phyloP scores from a whole-genome alignment of 2,888 invertebrate species.

The Cantharis lateralis region DNA sequence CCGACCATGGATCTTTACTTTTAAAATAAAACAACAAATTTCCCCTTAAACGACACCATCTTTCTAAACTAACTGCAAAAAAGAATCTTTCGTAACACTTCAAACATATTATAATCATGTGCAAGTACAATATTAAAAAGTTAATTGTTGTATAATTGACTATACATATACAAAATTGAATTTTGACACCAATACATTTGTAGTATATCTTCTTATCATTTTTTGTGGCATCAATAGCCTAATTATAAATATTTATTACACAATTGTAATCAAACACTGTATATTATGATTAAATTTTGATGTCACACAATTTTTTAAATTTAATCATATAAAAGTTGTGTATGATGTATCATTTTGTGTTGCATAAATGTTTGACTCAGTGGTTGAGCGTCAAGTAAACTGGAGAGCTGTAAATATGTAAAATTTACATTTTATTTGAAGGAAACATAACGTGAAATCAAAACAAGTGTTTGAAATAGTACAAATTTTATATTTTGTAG shows the following conservation, averaged over 20 bases:
- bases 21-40: conserved; percentile 94
- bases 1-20: conserved; percentile 84
- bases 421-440: neutral
- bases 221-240: neutral
- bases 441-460: neutral
- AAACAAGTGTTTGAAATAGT: no score
- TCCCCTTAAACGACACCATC: conserved; percentile 91
- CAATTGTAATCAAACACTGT: neutral
- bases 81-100: conserved; percentile 28
- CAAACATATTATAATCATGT: neutral
- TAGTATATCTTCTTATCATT: neutral
- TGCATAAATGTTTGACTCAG: neutral
- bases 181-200: neutral
- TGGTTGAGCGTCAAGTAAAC: neutral
- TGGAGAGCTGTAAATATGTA: neutral
- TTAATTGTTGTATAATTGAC: neutral
- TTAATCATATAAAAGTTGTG: neutral
- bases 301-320: neutral
- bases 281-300: neutral
- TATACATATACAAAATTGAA: neutral
- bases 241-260: neutral
- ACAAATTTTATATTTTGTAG: neutral
- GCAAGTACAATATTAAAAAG: neutral
- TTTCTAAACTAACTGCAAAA: conserved; percentile 72
- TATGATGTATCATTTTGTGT: neutral